Percentiles rank a stretch among this genome's conserved stretches.
phyloP scores from a whole-genome alignment of 2,113 vertebrate species.

The Rhinogobius similis region DNA sequence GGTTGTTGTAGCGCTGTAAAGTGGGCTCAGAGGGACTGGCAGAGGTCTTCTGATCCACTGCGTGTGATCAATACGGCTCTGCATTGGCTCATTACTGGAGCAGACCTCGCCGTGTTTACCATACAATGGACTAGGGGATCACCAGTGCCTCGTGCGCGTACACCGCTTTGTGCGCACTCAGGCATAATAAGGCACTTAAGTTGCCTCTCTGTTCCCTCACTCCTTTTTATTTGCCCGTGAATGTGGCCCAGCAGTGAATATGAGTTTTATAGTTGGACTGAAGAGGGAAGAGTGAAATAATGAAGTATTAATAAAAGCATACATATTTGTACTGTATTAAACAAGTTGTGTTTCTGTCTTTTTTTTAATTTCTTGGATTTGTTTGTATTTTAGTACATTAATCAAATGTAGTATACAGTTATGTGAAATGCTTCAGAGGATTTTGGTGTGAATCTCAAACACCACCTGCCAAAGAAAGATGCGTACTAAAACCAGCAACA shows the following conservation, averaged over 20 bases:
- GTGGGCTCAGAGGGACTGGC: conserved; percentile 69
- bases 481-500: no score
- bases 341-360: neutral
- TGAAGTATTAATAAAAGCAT: neutral
- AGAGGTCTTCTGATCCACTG: conserved; percentile 69
- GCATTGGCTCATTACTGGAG: conserved; percentile 66
- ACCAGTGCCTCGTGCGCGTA: conserved; percentile 31
- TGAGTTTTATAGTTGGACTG: neutral
- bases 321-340: neutral
- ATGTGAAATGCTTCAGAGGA: no score
- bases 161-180: conserved; percentile 11
- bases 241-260: conserved; percentile 2
- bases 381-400: neutral
- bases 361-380: neutral
- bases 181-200: conserved; percentile 21
- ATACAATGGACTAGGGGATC: conserved; percentile 46
- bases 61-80: conserved; percentile 69
- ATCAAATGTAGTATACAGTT: neutral
- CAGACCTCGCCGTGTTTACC: conserved; percentile 62
- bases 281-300: neutral
- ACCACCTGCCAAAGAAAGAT: no score
- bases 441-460: no score
- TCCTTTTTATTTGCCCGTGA: neutral
- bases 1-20: conserved; percentile 53
- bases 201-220: neutral